Evolutionary conservation across 2,797 vertebrate genomes (phyloP).

Genomic region (Alauda arvensis): DNA sequence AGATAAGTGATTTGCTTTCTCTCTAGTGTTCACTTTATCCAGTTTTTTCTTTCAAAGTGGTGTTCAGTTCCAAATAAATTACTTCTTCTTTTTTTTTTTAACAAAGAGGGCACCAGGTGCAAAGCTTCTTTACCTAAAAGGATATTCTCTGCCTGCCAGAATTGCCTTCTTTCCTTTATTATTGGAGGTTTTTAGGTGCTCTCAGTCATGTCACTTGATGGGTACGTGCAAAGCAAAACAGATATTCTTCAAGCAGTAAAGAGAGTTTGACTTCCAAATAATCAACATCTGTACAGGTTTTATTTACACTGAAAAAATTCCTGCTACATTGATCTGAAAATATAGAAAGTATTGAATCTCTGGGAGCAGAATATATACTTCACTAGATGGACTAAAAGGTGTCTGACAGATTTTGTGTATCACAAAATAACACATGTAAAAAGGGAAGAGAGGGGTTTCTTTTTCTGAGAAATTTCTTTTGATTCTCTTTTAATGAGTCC

Average conservation of each 20-base stretch:
- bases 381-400: neutral
- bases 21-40: neutral
- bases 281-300: neutral
- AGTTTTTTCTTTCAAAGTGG: neutral
- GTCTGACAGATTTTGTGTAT: neutral
- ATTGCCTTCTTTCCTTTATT: neutral
- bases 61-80: neutral
- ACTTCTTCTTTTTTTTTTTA: neutral
- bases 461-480: constrained; percentile 10
- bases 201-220: neutral
- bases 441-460: neutral
- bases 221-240: neutral
- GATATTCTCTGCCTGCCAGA: neutral
- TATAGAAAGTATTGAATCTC: neutral
- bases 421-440: neutral
- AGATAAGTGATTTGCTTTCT: neutral
- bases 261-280: neutral
- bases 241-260: neutral
- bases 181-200: neutral
- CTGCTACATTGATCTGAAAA: neutral
- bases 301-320: neutral
- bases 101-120: neutral
- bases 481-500: neutral
- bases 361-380: neutral
- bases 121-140: neutral